These are phyloP conservation scores for Stegophylla sp. DNA, from an alignment of 2,888 invertebrate genomes.

Conservation along the genomic window DNA sequence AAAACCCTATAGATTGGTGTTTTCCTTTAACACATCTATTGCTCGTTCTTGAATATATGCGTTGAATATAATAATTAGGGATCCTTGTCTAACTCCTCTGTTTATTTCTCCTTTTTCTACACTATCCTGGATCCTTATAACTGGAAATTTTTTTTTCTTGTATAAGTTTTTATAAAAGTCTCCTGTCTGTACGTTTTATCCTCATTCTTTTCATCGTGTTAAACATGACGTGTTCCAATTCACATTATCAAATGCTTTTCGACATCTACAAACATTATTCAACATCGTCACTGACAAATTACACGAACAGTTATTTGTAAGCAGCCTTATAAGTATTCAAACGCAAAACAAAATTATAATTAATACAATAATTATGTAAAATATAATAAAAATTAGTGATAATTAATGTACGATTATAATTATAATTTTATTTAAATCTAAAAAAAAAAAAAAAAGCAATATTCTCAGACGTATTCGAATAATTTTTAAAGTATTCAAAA, in stretches of 20 bases:
- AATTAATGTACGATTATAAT: too few relatives aligned
- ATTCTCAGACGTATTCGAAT: too few relatives aligned
- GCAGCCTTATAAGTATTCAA: too few relatives aligned
- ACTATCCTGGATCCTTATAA: neutral
- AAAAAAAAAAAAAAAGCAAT: too few relatives aligned
- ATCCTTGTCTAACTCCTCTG: too few relatives aligned
- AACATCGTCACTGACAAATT: too few relatives aligned
- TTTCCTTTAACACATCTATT: conserved; percentile 19
- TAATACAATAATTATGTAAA: neutral
- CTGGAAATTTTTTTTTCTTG: neutral
- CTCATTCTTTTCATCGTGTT: neutral
- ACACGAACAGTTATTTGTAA: too few relatives aligned
- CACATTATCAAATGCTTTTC: conserved; percentile 8
- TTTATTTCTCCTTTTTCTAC: neutral
- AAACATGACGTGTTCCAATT: neutral
- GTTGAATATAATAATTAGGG: neutral
- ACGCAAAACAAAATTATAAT: too few relatives aligned
- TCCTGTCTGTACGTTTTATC: neutral
- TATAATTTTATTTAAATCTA: too few relatives aligned
- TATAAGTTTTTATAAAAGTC: neutral
- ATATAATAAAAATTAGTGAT: too few relatives aligned
- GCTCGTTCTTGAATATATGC: conserved; percentile 23
- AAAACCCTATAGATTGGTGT: neutral
- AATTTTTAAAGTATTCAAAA: too few relatives aligned
- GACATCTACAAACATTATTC: too few relatives aligned